These are phyloP conservation scores for Xiphydria camelus DNA, from an alignment of 2,888 invertebrate species.

Conservation along the genomic window DNA sequence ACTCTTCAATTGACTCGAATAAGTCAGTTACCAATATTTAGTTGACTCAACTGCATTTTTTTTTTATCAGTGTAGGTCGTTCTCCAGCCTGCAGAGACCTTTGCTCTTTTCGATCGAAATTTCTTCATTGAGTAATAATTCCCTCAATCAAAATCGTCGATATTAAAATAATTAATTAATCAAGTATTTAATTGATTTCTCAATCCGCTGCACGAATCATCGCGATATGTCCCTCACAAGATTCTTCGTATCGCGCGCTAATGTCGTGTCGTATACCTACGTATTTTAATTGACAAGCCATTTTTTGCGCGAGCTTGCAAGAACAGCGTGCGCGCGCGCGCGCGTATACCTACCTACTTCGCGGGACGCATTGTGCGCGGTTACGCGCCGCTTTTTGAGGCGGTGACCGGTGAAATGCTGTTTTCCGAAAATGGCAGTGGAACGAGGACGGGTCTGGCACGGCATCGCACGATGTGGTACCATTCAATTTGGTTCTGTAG, in stretches of 20 bases:
- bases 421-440: slow-evolving; percentile 46
- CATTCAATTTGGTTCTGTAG: slow-evolving; percentile 42
- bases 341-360: too few relatives aligned
- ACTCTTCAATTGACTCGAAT: too few relatives aligned
- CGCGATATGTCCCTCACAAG: too few relatives aligned
- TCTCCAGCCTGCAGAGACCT: too few relatives aligned
- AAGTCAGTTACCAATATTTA: too few relatives aligned
- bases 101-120: too few relatives aligned
- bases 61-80: too few relatives aligned
- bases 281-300: slow-evolving; percentile 48
- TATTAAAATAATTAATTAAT: background rate
- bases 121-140: too few relatives aligned
- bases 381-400: slow-evolving; percentile 11
- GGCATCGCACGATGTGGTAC: slow-evolving; percentile 14
- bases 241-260: too few relatives aligned
- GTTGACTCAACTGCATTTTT: too few relatives aligned
- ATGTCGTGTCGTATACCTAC: slow-evolving; percentile 14
- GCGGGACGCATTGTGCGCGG: background rate
- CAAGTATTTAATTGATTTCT: too few relatives aligned
- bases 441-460: slow-evolving; percentile 40
- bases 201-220: too few relatives aligned
- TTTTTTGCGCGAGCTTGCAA: slow-evolving; percentile 31
- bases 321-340: slow-evolving; percentile 17
- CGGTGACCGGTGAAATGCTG: slow-evolving; percentile 26
- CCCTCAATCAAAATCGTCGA: background rate